These are phyloP conservation scores for Drosophila yooni DNA, from an alignment of 2,888 invertebrate genomes.

Conservation along the genomic window DNA sequence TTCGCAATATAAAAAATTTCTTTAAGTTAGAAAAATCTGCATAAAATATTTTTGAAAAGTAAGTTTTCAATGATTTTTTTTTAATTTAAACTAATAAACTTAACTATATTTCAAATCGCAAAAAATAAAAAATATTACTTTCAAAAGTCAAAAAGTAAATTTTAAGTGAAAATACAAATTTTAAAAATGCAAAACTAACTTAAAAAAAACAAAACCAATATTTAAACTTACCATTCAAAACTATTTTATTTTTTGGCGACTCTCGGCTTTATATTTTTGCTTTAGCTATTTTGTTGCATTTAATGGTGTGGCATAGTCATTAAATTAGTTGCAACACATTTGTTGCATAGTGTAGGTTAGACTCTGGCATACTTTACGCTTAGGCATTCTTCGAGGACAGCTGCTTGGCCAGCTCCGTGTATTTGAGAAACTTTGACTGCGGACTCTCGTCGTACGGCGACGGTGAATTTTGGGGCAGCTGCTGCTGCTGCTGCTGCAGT, in stretches of 20 bases:
- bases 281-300: not conserved
- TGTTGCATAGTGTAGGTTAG: constrained; percentile 1
- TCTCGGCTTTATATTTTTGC: not conserved
- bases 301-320: not conserved
- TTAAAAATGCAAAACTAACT: not conserved
- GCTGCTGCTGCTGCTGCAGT: constrained; percentile 23
- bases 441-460: constrained; percentile 93
- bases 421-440: constrained; percentile 98
- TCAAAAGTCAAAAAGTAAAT: not conserved
- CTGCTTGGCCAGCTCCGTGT: constrained; percentile 99
- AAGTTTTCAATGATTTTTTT: not conserved
- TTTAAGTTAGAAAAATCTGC: not conserved
- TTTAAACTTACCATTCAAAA: not conserved
- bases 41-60: not conserved
- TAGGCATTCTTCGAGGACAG: constrained; percentile 98
- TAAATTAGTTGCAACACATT: not conserved
- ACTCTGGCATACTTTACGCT: not conserved
- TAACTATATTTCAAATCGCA: too few species aligned
- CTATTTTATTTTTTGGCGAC: not conserved
- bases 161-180: not conserved
- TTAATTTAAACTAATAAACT: too few species aligned
- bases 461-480: constrained; percentile 56
- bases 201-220: not conserved
- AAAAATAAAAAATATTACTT: not conserved
- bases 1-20: not conserved